Conservation (phyloP, 2,113 vertebrate genomes). For the Xiphophorus couchianus region DNA sequence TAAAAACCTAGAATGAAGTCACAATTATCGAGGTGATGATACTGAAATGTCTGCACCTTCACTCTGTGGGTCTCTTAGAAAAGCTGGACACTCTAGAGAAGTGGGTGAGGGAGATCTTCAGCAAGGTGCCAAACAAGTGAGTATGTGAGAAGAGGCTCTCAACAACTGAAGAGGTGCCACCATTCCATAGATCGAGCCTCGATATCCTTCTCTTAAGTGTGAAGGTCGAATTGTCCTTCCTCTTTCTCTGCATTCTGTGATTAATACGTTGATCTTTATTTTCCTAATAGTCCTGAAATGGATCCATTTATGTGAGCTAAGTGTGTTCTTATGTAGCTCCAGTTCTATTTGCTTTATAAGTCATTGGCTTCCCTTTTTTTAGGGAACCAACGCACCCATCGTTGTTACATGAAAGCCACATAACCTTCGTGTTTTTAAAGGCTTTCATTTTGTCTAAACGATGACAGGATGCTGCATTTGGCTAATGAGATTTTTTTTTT, state of each 20-base stretch:
- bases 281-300: conserved; percentile 32
- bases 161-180: conserved; percentile 33
- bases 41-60: conserved; percentile 39
- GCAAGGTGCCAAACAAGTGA: conserved; percentile 96
- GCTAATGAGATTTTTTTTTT: conserved; percentile 17
- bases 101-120: conserved; percentile 97
- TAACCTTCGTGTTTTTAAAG: conserved; percentile 33
- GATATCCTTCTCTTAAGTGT: conserved; percentile 40
- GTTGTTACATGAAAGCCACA: conserved; percentile 21
- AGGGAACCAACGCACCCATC: conserved; percentile 14
- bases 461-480: conserved; percentile 31
- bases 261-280: conserved; percentile 8
- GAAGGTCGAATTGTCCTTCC: conserved; percentile 55
- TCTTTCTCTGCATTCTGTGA: conserved; percentile 7
- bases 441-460: conserved; percentile 44
- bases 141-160: conserved; percentile 60
- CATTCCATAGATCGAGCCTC: conserved; percentile 44
- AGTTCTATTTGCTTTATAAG: conserved; percentile 27
- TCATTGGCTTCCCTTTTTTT: conserved; percentile 5
- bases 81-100: conserved; percentile 94
- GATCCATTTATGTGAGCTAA: conserved; percentile 22
- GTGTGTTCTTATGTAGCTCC: conserved; percentile 17
- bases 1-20: neutral
- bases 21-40: conserved; percentile 35
- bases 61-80: conserved; percentile 78